Evolutionary conservation across 2,797 vertebrate genomes (phyloP), one percentile per base, ranked within the genome.

Genomic region (Tragelaphus eurycerus): DNA sequence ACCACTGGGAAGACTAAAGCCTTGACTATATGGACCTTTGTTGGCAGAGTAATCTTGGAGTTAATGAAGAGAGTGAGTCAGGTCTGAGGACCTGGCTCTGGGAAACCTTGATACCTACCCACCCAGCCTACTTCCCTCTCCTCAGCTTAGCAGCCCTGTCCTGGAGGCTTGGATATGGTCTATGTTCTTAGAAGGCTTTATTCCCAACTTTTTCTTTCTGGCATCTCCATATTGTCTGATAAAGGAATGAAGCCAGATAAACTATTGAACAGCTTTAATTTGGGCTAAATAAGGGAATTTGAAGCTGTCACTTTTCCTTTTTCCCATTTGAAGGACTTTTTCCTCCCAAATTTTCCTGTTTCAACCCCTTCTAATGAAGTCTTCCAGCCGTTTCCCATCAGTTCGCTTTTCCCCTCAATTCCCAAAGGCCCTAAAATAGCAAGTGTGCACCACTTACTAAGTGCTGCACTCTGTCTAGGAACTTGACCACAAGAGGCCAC

Each of bases 251-350:
- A 88, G 83, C 67, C 71, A 93, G 76, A 71, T n/a, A 46, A 74
- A 59, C 14, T n/a, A n/a, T 59, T 8, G 34, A 46, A 38, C 14
- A 23, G 31, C 54, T 78, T 86, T 96, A 55, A 79, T 74, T 76
- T 83, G 87, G 71, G 82, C 89, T 90, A 67, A 93, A 59, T 16
- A 52, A 97, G 71, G 79, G 29, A 64, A 71, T 86, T 48, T 23
- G n/a, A 79, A 85, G 21, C 21, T 46, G n/a, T 50, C 50, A 46
- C 4, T 74, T 93, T 95, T 67, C 84, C 88, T 96, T 95, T 95
- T 93, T 86, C 59, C 54, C 54, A 71, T 83, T 60, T 62, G 88
- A 96, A 43, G 62, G 43, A 62, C 76, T 97, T 96, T 67, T 52
- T 90, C 81, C 92, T 96, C 78, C 15, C 31, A 15, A 2, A 15